phyloP scores from a whole-genome alignment of 2,113 vertebrate genomes.

The Atherinomorus stipes region DNA sequence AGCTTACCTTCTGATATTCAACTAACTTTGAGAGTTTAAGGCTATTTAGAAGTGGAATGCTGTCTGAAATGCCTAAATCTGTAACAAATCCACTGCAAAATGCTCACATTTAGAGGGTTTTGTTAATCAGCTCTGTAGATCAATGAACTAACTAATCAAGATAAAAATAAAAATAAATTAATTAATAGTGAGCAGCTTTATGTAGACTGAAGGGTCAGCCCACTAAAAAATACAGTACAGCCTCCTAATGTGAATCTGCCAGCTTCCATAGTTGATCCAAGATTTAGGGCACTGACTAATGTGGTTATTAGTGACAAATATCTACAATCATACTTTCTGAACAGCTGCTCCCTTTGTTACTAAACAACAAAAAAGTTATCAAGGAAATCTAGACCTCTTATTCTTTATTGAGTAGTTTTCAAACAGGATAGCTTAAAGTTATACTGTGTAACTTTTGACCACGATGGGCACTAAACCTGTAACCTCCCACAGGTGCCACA shows the following conservation, averaged over 20 bases:
- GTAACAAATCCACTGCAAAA: not conserved
- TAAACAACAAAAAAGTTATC: not conserved
- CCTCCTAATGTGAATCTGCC: slow-evolving; percentile 7
- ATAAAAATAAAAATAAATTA: slow-evolving; percentile 6
- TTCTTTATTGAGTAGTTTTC: not conserved
- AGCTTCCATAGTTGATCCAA: not conserved
- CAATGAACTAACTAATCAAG: slow-evolving; percentile 14
- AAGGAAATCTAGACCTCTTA: slow-evolving; percentile 1
- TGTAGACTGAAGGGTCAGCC: slow-evolving; percentile 15
- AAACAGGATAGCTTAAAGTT: slow-evolving; percentile 1
- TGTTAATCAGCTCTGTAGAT: not conserved
- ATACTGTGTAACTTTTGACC: too few relatives aligned
- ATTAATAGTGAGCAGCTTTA: slow-evolving; percentile 8
- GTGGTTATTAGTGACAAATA: not conserved
- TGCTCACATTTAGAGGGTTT: not conserved
- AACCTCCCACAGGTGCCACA: too few relatives aligned
- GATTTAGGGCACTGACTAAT: not conserved
- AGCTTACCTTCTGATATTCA: slow-evolving; percentile 11
- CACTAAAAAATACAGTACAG: slow-evolving; percentile 12
- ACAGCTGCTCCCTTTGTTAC: not conserved
- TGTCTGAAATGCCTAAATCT: not conserved
- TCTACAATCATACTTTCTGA: not conserved
- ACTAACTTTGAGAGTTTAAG: not conserved
- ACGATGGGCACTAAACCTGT: too few relatives aligned
- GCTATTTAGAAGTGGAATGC: not conserved